These are phyloP conservation scores for Scaptomyza cyrtandrae DNA, from an alignment of 2,888 invertebrate genomes.

Conservation along the genomic window DNA sequence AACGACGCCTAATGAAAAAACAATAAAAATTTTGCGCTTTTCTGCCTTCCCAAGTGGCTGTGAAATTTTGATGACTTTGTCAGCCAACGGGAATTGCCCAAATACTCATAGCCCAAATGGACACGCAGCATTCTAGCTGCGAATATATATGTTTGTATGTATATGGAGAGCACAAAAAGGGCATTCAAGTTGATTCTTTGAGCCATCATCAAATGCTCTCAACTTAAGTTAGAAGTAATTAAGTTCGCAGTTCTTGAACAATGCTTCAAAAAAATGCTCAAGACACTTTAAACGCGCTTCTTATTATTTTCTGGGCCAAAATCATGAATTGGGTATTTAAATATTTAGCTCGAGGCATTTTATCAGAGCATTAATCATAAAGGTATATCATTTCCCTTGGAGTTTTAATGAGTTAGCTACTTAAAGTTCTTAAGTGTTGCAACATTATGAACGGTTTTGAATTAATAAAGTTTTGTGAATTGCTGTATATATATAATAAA, in stretches of 20 bases:
- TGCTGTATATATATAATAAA: not conserved
- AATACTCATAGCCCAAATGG: conserved; percentile 55
- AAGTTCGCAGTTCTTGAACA: conserved; percentile 48
- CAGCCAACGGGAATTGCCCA: conserved; percentile 66
- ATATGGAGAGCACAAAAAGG: conserved; percentile 1
- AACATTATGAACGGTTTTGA: not conserved
- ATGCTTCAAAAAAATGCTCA: conserved; percentile 31
- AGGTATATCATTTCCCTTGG: conserved; percentile 10
- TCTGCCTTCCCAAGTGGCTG: conserved; percentile 78
- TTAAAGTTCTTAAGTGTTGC: not conserved
- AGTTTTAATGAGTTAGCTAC: not conserved
- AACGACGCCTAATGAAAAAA: conserved; percentile 71
- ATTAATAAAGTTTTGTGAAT: not conserved
- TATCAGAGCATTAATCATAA: conserved; percentile 1
- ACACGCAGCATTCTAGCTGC: conserved; percentile 40
- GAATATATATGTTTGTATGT: not conserved
- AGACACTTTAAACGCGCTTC: conserved; percentile 27
- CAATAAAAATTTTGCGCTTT: conserved; percentile 79
- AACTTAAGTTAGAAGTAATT: conserved; percentile 54
- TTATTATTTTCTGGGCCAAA: conserved; percentile 24
- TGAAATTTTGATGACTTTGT: conserved; percentile 76
- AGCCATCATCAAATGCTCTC: conserved; percentile 18
- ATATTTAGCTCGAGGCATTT: conserved; percentile 32
- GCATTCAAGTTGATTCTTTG: conserved; percentile 24
- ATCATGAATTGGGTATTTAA: conserved; percentile 44